Evolutionary conservation across 2,113 vertebrate genomes (phyloP).

Genomic region (Mastomys natalensis): DNA sequence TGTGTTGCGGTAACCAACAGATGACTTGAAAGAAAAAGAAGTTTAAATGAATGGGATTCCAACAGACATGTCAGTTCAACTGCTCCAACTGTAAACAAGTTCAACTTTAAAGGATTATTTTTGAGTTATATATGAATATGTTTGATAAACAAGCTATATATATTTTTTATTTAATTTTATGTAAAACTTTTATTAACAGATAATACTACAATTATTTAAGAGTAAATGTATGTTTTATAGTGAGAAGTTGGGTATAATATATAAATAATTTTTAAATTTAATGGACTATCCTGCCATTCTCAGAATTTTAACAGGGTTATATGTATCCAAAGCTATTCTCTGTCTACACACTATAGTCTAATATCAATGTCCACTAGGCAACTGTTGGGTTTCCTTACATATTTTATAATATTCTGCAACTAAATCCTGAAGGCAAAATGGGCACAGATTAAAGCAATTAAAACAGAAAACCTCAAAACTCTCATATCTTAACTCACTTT

Average conservation of each 20-base stretch:
- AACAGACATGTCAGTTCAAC: neutral
- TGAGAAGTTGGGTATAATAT: neutral
- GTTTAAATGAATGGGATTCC: constrained; percentile 39
- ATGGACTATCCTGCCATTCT: neutral
- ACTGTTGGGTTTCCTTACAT: neutral
- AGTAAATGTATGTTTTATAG: neutral
- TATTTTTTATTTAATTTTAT: constrained; percentile 21
- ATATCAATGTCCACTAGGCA: constrained; percentile 25
- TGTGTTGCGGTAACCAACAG: constrained; percentile 97
- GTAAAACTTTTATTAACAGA: constrained; percentile 55
- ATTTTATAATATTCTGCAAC: constrained; percentile 43
- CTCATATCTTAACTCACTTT: constrained; percentile 1
- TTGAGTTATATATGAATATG: constrained; percentile 37
- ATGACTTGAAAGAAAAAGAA: constrained; percentile 87
- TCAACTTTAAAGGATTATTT: constrained; percentile 48
- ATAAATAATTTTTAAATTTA: constrained; percentile 38
- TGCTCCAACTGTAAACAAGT: constrained; percentile 11
- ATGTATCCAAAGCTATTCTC: constrained; percentile 43
- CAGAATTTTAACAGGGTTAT: neutral
- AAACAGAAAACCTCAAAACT: neutral
- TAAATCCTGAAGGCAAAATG: constrained; percentile 45
- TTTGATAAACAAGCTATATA: constrained; percentile 21
- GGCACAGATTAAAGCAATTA: neutral
- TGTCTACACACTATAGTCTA: neutral
- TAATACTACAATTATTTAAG: constrained; percentile 42